Evolutionary conservation across 1,140 invertebrate genomes (phyloP).

Genomic region (Globodera rostochiensis): DNA sequence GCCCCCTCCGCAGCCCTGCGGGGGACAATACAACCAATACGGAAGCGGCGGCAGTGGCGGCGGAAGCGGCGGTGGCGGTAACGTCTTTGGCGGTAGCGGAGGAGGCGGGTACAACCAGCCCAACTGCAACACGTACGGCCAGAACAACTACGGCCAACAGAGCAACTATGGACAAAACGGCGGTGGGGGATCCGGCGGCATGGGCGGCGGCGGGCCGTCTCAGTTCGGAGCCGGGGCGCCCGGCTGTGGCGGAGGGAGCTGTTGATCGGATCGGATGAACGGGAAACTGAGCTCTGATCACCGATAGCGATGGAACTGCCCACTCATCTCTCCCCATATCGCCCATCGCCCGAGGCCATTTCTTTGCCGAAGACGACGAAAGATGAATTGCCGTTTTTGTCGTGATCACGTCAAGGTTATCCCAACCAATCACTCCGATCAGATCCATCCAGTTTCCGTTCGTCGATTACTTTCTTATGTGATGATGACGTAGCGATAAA

Average conservation of each 20-base stretch:
- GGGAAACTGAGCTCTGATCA: background rate
- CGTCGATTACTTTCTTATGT: no score
- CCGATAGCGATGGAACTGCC: background rate
- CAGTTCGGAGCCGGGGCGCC: background rate
- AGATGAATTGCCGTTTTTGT: no score
- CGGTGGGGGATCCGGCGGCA: background rate
- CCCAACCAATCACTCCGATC: no score
- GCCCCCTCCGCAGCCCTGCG: background rate
- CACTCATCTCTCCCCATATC: background rate
- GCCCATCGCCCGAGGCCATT: background rate
- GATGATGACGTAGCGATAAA: background rate
- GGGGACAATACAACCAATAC: background rate
- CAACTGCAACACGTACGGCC: no score
- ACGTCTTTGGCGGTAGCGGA: background rate
- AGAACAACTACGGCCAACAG: background rate
- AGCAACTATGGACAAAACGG: background rate
- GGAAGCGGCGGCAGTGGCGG: constrained; percentile 9
- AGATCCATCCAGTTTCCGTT: no score
- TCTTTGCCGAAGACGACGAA: background rate
- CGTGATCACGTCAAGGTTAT: no score
- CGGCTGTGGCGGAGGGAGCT: background rate
- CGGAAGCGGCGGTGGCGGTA: background rate
- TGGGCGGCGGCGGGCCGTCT: background rate
- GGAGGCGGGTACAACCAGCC: background rate
- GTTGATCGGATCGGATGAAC: background rate